Conservation (phyloP, 2,797 vertebrate genomes). For the Ptychobarbus kaznakovi region DNA sequence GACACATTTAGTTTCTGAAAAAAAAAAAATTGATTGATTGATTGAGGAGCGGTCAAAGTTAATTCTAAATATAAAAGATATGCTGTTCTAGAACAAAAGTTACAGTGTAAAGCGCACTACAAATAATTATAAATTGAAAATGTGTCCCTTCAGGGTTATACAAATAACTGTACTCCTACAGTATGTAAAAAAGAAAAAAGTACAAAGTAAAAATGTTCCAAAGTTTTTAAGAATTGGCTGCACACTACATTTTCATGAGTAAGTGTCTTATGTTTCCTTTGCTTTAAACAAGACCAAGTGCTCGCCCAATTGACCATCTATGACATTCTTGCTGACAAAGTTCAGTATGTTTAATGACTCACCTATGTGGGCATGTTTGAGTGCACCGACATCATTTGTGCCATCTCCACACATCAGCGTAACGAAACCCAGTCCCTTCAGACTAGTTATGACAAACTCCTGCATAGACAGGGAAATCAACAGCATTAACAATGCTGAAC, state of each 20-base stretch:
- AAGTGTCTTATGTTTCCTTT: not conserved
- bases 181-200: not conserved
- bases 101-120: not conserved
- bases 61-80: not conserved
- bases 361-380: conserved; percentile 97
- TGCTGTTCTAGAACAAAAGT: not conserved
- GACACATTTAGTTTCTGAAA: not conserved
- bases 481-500: not conserved
- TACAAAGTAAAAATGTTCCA: not conserved
- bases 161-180: not conserved
- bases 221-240: not conserved
- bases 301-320: not conserved
- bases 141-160: not conserved
- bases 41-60: not conserved
- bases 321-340: not conserved
- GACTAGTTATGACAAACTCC: conserved; percentile 95
- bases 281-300: not conserved
- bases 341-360: conserved; percentile 59
- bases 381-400: conserved; percentile 96
- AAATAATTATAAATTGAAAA: not conserved
- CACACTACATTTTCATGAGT: not conserved
- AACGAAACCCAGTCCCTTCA: conserved; percentile 91
- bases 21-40: not conserved
- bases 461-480: conserved; percentile 59
- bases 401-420: conserved; percentile 98